A percentile compares a stretch with the other conserved stretches of the same genome.
phyloP scores from a whole-genome alignment of 1,140 invertebrate genomes.

The Tetramorium simillimum region DNA sequence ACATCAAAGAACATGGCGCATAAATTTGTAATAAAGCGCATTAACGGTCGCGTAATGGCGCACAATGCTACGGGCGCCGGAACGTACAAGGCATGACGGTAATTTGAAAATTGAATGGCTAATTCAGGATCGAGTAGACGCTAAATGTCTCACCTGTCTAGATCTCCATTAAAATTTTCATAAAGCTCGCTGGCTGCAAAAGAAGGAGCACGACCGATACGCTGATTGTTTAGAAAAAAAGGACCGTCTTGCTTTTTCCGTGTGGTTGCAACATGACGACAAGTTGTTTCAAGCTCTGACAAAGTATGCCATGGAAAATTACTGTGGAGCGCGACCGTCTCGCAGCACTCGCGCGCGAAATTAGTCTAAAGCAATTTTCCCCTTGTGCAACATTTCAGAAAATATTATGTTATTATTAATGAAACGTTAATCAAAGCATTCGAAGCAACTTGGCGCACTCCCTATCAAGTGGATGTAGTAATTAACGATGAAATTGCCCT shows the following conservation, averaged over 20 bases:
- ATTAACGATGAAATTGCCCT: not conserved
- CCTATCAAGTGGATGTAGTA: not conserved
- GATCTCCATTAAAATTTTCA: slow-evolving; percentile 66
- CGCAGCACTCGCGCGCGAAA: not conserved
- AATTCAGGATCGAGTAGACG: slow-evolving; percentile 56
- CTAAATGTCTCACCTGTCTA: not conserved
- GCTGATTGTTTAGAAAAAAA: slow-evolving; percentile 15
- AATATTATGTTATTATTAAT: slow-evolving; percentile 1
- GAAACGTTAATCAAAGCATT: not conserved
- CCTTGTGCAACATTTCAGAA: not conserved
- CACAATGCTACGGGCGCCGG: slow-evolving; percentile 18
- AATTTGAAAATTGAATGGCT: slow-evolving; percentile 70
- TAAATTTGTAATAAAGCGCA: slow-evolving; percentile 77
- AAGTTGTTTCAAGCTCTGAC: not conserved
- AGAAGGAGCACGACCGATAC: not conserved
- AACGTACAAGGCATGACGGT: slow-evolving; percentile 44
- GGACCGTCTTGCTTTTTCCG: not conserved
- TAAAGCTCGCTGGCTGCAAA: slow-evolving; percentile 46
- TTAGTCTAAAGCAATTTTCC: slow-evolving; percentile 31
- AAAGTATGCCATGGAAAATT: not conserved
- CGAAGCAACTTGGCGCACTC: not conserved
- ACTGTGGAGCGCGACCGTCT: not conserved
- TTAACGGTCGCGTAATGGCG: slow-evolving; percentile 74
- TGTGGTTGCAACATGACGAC: not conserved
- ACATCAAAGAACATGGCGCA: slow-evolving; percentile 63